Base-by-base conservation (phyloP, 2,797 vertebrate species). In the Tympanoctomys barrerae region DNA sequence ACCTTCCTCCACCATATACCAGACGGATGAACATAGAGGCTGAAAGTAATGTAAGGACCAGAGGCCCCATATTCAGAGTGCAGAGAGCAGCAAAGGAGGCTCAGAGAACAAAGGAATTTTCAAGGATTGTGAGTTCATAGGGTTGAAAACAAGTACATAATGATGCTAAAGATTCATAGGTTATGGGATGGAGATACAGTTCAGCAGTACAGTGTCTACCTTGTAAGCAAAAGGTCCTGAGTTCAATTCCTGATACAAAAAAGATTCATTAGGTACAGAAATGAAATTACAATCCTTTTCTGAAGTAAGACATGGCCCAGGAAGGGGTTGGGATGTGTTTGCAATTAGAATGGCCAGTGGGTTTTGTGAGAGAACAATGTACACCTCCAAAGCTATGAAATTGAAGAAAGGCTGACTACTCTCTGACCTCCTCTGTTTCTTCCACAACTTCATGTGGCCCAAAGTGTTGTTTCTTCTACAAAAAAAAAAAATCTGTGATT, bases 401-500 rank as follows among this genome's bases (percentile, higher is more conserved):
- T 2, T 75, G 68, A 86, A 80, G 66, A 68, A 93, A 84, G 16
- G 13, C 42, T 70, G 42, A 84, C 59, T 87, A 39, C 39, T 84
- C 64, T 14, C 33, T 77, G 61, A 75, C 18, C 59, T 59, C 36
- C 36, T 1, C 42, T 19, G 90, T 70, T 57, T 68, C 81, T 19
- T 80, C 88, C 68, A 73, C 28, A 75, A 24, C 31, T 95, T 70
- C 81, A 68, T 49, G 18, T n/a, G 94, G 22, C 36, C 31, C 91
- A 94, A 16, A 71, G 54, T 61, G 28, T 24, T 70, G 18, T 24
- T 85, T 73, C 42, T 71, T 91, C 89, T 77, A 36, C 11, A 77
- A 26, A 84, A 95, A n/a, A 77, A 26, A 84, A 26, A 84, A 95
- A 62, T 28, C n/a, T 89, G 36, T 90, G 26, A 19, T 62, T 96